Evolutionary conservation across 2,113 vertebrate species (phyloP), one percentile per base, ranked within the genome.

Genomic region (Xenopus borealis): DNA sequence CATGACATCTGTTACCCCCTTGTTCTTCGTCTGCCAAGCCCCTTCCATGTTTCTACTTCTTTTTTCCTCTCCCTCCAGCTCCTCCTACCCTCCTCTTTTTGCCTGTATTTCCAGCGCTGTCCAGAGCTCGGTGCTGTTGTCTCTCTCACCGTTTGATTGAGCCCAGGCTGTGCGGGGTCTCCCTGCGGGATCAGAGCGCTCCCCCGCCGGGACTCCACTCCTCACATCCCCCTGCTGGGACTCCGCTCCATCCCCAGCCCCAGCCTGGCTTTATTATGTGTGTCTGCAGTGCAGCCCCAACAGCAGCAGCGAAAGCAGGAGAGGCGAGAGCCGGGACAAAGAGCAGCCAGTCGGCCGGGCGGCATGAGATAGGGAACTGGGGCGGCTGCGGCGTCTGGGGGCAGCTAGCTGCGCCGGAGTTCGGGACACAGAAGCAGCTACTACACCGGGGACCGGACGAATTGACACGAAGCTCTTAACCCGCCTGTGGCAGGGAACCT

Each of bases 191-290:
- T 97, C 95, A 96, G 95, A 98, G 96, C 96, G 94, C 95, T 96
- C 95, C 96, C 96, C 95, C 95, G 95, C 94, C 96, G 95, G 95
- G 95, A 96, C 95, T 95, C 94, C 94, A 95, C 95, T 95, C 96
- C 96, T 96, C 95, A 96, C 95, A 96, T 96, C 95, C 96, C 95
- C 96, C 95, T 97, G 96, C 96, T 96, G 95, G 95, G 96, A 98
- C 95, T 94, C 95, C 92, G 95, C 96, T 96, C 95, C 95, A 95
- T 94, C 95, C 96, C 94, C 95, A 98, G 96, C n/a, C 95, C 95
- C 96, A 96, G 95, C 96, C 95, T 95, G 95, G 95, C 96, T 97
- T 95, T 98, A 98, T 95, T 97, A 98, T 97, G 96, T 97, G 96
- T 98, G 95, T 95, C 93, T 95, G 95, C 95, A 95, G 94, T 94